These are phyloP conservation scores for Drosophila sulfurigaster DNA, from an alignment of 1,140 invertebrate species.

Conservation along the genomic window DNA sequence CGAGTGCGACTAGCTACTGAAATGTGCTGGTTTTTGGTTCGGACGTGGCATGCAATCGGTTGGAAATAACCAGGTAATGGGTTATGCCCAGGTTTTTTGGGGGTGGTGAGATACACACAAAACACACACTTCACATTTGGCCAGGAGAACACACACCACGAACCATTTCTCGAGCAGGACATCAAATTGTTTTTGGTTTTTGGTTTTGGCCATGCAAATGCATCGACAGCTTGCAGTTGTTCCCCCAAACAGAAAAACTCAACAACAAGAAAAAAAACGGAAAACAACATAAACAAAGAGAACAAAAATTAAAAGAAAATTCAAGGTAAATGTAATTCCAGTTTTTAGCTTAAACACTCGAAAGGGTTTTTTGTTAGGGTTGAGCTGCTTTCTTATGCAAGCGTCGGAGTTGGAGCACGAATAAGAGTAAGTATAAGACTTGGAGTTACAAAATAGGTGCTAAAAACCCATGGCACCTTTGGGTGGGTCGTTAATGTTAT, in stretches of 20 bases:
- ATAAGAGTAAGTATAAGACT: not conserved
- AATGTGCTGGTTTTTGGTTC: not conserved
- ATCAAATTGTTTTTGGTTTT: not conserved
- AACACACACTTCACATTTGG: slow-evolving; percentile 27
- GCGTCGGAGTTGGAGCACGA: not conserved
- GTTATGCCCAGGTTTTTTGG: slow-evolving; percentile 5
- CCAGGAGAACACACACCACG: slow-evolving; percentile 7
- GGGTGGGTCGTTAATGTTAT: slow-evolving; percentile 37
- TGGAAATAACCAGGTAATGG: slow-evolving; percentile 31
- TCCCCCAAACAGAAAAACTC: slow-evolving; percentile 10
- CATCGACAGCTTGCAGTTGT: slow-evolving; percentile 14
- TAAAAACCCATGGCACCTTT: slow-evolving; percentile 44
- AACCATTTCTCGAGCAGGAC: slow-evolving; percentile 15
- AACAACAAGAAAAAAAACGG: slow-evolving; percentile 2
- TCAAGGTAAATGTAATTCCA: slow-evolving; percentile 15
- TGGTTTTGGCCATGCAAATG: slow-evolving; percentile 24
- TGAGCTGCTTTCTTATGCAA: slow-evolving; percentile 8
- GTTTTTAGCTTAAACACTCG: slow-evolving; percentile 38
- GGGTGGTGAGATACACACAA: not conserved
- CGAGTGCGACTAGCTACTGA: not conserved
- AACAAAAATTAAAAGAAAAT: slow-evolving; percentile 7
- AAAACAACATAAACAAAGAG: not conserved
- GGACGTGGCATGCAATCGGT: slow-evolving; percentile 34
- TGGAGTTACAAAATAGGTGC: slow-evolving; percentile 1
- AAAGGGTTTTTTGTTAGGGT: slow-evolving; percentile 12